Conservation (phyloP, 2,888 invertebrate species). For the Mycalesis mineus region DNA sequence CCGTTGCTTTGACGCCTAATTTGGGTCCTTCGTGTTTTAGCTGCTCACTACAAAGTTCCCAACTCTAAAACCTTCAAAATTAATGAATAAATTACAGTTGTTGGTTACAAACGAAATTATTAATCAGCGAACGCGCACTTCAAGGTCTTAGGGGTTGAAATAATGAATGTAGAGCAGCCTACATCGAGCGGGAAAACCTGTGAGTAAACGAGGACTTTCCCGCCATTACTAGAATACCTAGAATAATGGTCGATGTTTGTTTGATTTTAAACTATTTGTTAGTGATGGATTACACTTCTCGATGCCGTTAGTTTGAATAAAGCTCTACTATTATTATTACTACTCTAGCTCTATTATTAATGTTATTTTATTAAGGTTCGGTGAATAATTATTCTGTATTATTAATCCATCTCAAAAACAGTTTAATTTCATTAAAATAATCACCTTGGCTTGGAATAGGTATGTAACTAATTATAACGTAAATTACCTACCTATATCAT, state of each 20-base stretch:
- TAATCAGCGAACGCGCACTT: background rate
- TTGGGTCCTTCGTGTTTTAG: too few species aligned
- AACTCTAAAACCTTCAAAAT: background rate
- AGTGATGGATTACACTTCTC: too few species aligned
- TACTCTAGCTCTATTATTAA: too few species aligned
- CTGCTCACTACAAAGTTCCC: background rate
- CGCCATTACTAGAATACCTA: slow-evolving; percentile 22
- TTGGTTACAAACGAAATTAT: background rate
- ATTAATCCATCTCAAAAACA: too few species aligned
- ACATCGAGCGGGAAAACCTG: slow-evolving; percentile 39
- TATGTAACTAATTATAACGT: too few species aligned
- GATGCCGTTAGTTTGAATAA: too few species aligned
- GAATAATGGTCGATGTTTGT: slow-evolving; percentile 9
- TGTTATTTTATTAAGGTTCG: too few species aligned
- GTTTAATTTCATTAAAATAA: too few species aligned
- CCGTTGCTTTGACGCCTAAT: background rate
- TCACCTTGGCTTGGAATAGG: too few species aligned
- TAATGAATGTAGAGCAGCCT: slow-evolving; percentile 17
- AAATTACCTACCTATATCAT: too few species aligned
- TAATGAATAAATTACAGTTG: background rate
- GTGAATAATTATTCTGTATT: too few species aligned
- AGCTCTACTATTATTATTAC: too few species aligned
- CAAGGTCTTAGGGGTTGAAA: slow-evolving; percentile 22
- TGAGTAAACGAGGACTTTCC: slow-evolving; percentile 41
- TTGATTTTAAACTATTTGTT: background rate